These are phyloP conservation scores for Euzetes globulus DNA, from an alignment of 2,888 invertebrate species.

Conservation along the genomic window DNA sequence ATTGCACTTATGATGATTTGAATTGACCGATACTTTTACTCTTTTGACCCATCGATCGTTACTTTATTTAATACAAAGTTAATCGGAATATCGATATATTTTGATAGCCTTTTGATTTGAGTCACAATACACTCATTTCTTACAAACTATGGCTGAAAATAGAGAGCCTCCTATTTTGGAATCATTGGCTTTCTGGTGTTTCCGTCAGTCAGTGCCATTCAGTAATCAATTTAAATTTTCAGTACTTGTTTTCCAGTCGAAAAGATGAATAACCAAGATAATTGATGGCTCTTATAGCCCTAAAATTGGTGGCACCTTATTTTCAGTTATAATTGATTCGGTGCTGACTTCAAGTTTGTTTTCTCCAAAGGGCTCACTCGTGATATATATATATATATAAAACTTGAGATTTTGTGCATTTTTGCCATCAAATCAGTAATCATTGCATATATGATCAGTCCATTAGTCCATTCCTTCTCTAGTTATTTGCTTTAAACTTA, in stretches of 20 bases:
- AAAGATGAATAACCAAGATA: no score
- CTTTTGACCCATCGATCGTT: background rate
- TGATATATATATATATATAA: conserved; percentile 7
- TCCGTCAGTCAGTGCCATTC: background rate
- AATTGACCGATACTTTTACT: background rate
- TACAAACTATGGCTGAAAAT: no score
- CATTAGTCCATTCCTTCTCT: conserved; percentile 24
- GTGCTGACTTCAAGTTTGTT: conserved; percentile 23
- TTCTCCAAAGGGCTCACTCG: conserved; percentile 18
- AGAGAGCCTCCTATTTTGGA: no score
- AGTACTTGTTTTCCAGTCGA: no score
- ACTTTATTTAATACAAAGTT: background rate
- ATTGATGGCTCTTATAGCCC: no score
- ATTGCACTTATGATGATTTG: conserved; percentile 26
- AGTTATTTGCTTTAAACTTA: background rate
- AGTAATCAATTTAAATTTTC: no score
- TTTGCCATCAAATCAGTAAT: conserved; percentile 11
- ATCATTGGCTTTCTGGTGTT: no score
- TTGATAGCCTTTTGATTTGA: background rate
- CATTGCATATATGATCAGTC: conserved; percentile 13
- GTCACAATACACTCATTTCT: no score
- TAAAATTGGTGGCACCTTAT: background rate
- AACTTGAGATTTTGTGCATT: conserved; percentile 27
- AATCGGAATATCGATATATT: background rate
- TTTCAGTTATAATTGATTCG: background rate